Evolutionary conservation across 1,140 invertebrate species (phyloP).

Genomic region (Solenopsis invicta): DNA sequence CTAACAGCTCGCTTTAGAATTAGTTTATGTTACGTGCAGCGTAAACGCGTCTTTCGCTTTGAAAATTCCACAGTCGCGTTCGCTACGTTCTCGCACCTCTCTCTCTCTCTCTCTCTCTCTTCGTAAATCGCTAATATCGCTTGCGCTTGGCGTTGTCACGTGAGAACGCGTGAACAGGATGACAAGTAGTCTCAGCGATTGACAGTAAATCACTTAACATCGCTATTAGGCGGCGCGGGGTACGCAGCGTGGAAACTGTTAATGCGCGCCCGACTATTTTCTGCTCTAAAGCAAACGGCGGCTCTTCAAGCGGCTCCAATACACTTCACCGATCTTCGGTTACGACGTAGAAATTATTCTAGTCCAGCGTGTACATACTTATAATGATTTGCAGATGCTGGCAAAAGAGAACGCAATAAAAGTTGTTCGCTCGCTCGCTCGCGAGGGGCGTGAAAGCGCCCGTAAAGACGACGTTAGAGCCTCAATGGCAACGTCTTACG

Average conservation of each 20-base stretch:
- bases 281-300: slow-evolving; percentile 2
- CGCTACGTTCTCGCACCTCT: neutral
- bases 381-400: slow-evolving; percentile 57
- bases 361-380: slow-evolving; percentile 6
- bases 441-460: slow-evolving; percentile 22
- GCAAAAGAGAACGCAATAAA: slow-evolving; percentile 48
- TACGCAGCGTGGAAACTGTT: slow-evolving; percentile 10
- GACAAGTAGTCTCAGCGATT: slow-evolving; percentile 23
- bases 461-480: slow-evolving; percentile 1
- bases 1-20: neutral
- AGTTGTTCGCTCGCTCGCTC: neutral
- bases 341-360: slow-evolving; percentile 25
- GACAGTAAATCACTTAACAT: slow-evolving; percentile 47
- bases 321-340: slow-evolving; percentile 14
- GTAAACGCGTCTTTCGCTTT: neutral
- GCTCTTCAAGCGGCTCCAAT: slow-evolving; percentile 16
- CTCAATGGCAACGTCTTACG: slow-evolving; percentile 42
- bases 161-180: slow-evolving; percentile 29
- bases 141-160: slow-evolving; percentile 25
- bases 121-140: slow-evolving; percentile 11
- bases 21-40: neutral
- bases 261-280: slow-evolving; percentile 33
- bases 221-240: slow-evolving; percentile 21
- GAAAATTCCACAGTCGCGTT: neutral
- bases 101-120: too few relatives aligned